phyloP scores from a whole-genome alignment of 2,113 vertebrate genomes.

The Toxostoma redivivum region DNA sequence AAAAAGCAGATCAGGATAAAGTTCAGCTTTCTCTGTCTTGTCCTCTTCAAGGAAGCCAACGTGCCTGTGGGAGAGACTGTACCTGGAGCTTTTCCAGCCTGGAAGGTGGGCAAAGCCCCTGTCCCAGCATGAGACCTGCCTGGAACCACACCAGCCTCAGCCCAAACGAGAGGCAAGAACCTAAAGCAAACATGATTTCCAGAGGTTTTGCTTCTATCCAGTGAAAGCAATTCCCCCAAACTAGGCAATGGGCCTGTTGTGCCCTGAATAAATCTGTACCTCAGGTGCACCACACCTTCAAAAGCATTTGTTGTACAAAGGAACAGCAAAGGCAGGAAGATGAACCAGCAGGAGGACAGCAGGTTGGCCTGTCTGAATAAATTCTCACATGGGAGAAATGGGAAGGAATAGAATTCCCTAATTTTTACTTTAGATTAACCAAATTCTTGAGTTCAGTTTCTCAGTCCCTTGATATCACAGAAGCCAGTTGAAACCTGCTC shows the following conservation, averaged over 20 bases:
- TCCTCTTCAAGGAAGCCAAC: background rate
- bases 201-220: background rate
- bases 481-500: background rate
- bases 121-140: background rate
- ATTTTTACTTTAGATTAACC: background rate
- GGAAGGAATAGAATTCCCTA: background rate
- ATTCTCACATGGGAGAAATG: background rate
- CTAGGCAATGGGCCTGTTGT: background rate
- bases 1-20: background rate
- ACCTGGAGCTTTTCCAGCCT: background rate
- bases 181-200: background rate
- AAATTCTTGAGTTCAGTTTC: background rate
- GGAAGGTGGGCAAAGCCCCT: background rate
- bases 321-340: background rate
- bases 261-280: background rate
- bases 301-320: background rate
- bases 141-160: background rate
- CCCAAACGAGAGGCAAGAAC: background rate
- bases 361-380: background rate
- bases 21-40: background rate
- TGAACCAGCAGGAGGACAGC: background rate
- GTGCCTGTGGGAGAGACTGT: background rate
- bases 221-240: background rate
- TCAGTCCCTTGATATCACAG: background rate
- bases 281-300: background rate